Percentiles rank a stretch among this genome's conserved stretches.
These are phyloP conservation scores for Arbacia lixula DNA, from an alignment of 53 echinoderm and acorn worm genomes.

Conservation along the genomic window DNA sequence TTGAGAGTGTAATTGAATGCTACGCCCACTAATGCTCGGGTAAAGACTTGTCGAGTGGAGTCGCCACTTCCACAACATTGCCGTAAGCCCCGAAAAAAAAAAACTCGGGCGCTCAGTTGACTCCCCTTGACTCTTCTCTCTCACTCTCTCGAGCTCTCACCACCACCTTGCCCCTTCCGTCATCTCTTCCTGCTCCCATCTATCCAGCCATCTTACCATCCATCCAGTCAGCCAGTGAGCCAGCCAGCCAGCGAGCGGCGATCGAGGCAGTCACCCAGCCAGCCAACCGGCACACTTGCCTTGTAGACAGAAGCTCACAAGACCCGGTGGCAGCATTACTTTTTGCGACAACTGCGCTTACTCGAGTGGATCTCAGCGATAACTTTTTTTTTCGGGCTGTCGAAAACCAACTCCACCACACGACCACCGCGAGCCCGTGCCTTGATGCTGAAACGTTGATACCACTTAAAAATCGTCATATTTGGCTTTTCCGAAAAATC, in stretches of 20 bases:
- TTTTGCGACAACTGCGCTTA: too few relatives aligned
- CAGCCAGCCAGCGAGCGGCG: not conserved
- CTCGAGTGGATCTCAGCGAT: too few relatives aligned
- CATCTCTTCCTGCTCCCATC: not conserved
- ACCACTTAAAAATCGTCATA: too few relatives aligned
- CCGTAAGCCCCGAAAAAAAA: constrained; percentile 46
- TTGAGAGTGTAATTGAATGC: constrained; percentile 47
- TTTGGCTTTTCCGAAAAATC: too few relatives aligned
- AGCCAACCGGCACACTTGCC: too few relatives aligned
- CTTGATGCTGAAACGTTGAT: too few relatives aligned
- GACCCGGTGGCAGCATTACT: too few relatives aligned
- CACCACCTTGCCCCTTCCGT: not conserved
- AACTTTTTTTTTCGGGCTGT: too few relatives aligned
- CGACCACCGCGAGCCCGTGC: too few relatives aligned
- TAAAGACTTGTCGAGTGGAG: constrained; percentile 23
- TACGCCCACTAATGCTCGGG: constrained; percentile 49
- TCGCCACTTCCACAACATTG: constrained; percentile 3
- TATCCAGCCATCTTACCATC: not conserved
- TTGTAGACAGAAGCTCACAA: too few relatives aligned
- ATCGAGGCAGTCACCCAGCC: not conserved
- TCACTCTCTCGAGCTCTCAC: not conserved
- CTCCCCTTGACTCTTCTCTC: not conserved
- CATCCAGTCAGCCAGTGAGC: not conserved
- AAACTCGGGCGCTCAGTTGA: not conserved
- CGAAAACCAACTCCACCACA: too few relatives aligned